These are phyloP conservation scores for Metallyticus violacea DNA, from an alignment of 2,888 invertebrate species.

Conservation along the genomic window DNA sequence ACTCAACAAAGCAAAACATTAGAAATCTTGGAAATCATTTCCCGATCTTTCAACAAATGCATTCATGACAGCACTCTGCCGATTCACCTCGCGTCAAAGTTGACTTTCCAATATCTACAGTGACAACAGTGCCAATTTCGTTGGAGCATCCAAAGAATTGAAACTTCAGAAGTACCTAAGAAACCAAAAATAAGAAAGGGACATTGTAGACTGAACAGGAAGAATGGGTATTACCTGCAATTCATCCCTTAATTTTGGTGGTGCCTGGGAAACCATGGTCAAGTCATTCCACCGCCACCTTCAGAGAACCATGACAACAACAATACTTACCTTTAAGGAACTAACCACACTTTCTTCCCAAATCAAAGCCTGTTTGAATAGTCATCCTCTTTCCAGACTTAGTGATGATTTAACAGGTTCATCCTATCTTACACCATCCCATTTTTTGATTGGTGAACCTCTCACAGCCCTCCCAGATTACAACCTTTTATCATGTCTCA, in stretches of 20 bases:
- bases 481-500: slow-evolving; percentile 24
- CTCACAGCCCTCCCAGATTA: slow-evolving; percentile 34
- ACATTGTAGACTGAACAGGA: no score
- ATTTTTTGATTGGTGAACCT: slow-evolving; percentile 38
- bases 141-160: no score
- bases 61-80: neutral
- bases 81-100: slow-evolving; percentile 22
- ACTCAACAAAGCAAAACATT: neutral
- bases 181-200: no score
- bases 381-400: slow-evolving; percentile 37
- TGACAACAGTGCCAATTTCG: neutral
- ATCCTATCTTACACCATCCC: slow-evolving; percentile 37
- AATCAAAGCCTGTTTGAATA: slow-evolving; percentile 41
- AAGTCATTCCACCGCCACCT: no score
- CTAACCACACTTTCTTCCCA: slow-evolving; percentile 39
- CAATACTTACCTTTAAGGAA: no score
- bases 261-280: no score
- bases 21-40: slow-evolving; percentile 26
- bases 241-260: no score
- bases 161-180: no score
- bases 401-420: slow-evolving; percentile 35
- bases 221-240: no score
- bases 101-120: neutral
- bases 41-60: slow-evolving; percentile 25
- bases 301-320: no score